Evolutionary conservation across 2,113 vertebrate genomes (phyloP).

Genomic region (Vulpes ferrilata): DNA sequence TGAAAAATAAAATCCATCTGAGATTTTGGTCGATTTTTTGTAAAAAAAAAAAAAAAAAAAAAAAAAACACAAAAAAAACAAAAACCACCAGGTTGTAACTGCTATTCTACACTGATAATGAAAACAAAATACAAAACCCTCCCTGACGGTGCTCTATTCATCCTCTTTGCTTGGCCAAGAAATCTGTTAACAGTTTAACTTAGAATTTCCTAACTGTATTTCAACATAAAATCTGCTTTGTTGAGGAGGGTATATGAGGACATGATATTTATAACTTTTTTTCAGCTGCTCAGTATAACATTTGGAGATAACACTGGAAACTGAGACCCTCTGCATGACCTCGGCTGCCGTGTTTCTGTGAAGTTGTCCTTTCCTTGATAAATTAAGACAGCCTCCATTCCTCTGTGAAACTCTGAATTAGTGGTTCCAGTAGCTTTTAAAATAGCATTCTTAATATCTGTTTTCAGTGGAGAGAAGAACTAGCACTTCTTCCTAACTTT

Average conservation of each 20-base stretch:
- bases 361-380: neutral
- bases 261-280: neutral
- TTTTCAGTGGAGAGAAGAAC: neutral
- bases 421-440: neutral
- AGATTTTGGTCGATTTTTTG: conserved; percentile 24
- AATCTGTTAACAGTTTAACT: conserved; percentile 13
- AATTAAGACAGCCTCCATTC: neutral
- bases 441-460: neutral
- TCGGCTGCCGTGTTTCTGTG: neutral
- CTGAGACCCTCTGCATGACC: neutral
- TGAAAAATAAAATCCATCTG: conserved; percentile 25
- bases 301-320: neutral
- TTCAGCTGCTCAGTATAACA: neutral
- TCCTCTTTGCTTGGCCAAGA: conserved; percentile 14
- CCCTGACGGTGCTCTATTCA: neutral
- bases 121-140: neutral
- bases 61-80: too few relatives aligned
- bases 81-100: neutral
- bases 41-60: neutral
- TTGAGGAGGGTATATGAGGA: neutral
- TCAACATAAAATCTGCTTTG: conserved; percentile 41
- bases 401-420: neutral
- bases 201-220: conserved; percentile 42
- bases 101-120: conserved; percentile 15
- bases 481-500: neutral